Conservation (phyloP, 2,113 vertebrate species). For the Glaucomys volans region DNA sequence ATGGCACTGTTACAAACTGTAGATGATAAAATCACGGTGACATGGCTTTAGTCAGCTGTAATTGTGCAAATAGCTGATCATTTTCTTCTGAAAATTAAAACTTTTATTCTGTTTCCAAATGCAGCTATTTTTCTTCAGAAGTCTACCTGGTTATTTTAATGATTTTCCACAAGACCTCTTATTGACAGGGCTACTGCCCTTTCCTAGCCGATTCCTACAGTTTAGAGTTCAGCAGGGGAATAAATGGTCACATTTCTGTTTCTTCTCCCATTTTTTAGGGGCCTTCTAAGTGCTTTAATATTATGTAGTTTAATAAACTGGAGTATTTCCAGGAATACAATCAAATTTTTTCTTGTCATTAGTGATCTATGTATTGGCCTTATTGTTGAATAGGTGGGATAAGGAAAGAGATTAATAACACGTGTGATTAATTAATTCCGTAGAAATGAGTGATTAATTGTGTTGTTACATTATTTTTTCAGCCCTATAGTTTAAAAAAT, state of each 20-base stretch:
- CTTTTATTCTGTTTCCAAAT: background rate
- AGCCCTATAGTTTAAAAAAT: background rate
- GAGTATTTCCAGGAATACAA: background rate
- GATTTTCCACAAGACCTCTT: background rate
- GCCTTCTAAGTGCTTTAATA: background rate
- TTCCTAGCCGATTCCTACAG: background rate
- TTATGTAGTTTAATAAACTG: background rate
- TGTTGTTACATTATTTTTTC: background rate
- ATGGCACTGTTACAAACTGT: conserved; percentile 56
- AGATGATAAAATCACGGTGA: background rate
- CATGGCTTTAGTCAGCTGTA: background rate
- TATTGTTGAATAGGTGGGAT: background rate
- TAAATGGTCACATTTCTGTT: background rate
- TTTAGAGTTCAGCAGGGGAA: background rate
- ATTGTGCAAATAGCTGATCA: background rate
- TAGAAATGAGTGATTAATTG: background rate
- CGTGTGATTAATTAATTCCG: background rate
- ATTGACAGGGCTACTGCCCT: background rate
- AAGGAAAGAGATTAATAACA: background rate
- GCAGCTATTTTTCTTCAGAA: conserved; percentile 32
- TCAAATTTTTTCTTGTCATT: background rate
- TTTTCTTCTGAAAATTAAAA: conserved; percentile 55
- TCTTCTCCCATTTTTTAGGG: background rate
- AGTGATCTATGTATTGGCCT: background rate
- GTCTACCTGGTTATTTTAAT: background rate